phyloP scores from a whole-genome alignment of 2,888 invertebrate species.

The Noctuana brunneofusca region DNA sequence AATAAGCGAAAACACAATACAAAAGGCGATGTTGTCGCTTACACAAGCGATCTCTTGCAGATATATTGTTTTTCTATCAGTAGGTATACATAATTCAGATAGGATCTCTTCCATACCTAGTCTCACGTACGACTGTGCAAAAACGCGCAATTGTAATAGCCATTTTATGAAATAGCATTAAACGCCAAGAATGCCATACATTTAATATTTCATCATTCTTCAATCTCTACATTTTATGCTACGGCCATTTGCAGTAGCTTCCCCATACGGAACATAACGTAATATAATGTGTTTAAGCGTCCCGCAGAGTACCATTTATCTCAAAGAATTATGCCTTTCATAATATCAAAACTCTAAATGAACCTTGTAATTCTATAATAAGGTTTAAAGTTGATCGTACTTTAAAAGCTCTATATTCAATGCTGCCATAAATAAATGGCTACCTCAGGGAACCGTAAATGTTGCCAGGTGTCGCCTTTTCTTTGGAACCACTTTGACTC shows the following conservation, averaged over 20 bases:
- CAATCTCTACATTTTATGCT: conserved; percentile 4
- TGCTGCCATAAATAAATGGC: conserved; percentile 15
- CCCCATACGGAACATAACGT: conserved; percentile 13
- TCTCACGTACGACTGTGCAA: not conserved
- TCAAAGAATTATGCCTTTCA: conserved; percentile 17
- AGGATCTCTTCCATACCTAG: too few species aligned
- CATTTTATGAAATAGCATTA: not conserved
- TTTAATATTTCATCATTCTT: conserved; percentile 22
- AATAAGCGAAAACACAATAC: too few species aligned
- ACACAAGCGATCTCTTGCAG: too few species aligned
- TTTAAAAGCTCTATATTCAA: not conserved
- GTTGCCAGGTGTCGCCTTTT: conserved; percentile 18
- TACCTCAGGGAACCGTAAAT: conserved; percentile 22
- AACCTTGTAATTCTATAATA: not conserved
- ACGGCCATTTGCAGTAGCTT: conserved; percentile 11
- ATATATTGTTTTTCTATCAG: too few species aligned
- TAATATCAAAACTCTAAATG: not conserved
- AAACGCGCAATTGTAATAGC: not conserved
- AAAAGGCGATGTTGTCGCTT: too few species aligned
- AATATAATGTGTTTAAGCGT: conserved; percentile 18
- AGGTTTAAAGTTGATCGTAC: not conserved
- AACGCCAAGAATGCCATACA: conserved; percentile 5
- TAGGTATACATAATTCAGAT: too few species aligned
- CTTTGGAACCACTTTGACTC: conserved; percentile 3
- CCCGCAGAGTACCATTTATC: conserved; percentile 32